Evolutionary conservation across 2,888 invertebrate species (phyloP).

Genomic region (Tortrix viridana): DNA sequence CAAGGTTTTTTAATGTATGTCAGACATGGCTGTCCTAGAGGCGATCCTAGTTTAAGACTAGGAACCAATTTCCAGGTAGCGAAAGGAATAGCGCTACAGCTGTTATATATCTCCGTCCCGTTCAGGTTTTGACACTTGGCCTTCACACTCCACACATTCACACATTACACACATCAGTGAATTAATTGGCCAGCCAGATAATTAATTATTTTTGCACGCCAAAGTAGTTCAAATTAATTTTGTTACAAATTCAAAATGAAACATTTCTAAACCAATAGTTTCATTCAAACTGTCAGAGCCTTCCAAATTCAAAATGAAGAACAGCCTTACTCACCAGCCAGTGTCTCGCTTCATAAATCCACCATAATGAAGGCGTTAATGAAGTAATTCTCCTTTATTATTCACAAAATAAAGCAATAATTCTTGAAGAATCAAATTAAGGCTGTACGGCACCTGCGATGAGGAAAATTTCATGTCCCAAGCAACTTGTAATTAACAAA

Average conservation of each 20-base stretch:
- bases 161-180: too few species aligned
- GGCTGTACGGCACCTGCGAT: slow-evolving; percentile 64
- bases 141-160: too few species aligned
- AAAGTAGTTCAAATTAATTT: background rate
- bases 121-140: too few species aligned
- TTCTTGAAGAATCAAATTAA: slow-evolving; percentile 63
- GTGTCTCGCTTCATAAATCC: slow-evolving; percentile 30
- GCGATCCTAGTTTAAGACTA: too few species aligned
- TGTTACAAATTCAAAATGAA: background rate
- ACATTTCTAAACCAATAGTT: background rate
- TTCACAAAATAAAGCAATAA: slow-evolving; percentile 57
- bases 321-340: slow-evolving; percentile 8
- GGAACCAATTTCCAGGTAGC: too few species aligned
- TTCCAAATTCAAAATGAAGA: slow-evolving; percentile 24
- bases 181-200: too few species aligned
- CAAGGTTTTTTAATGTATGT: too few species aligned
- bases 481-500: slow-evolving; percentile 82
- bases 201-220: too few species aligned
- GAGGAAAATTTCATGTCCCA: slow-evolving; percentile 76
- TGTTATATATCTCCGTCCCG: too few species aligned
- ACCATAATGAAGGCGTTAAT: slow-evolving; percentile 27
- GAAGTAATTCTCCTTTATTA: slow-evolving; percentile 36
- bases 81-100: too few species aligned
- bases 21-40: too few species aligned
- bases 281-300: slow-evolving; percentile 6